A percentile compares a stretch with the other conserved stretches of the same genome.
Conservation (phyloP, 2,888 invertebrate species). For the Gymnoscelis rufifasciata region DNA sequence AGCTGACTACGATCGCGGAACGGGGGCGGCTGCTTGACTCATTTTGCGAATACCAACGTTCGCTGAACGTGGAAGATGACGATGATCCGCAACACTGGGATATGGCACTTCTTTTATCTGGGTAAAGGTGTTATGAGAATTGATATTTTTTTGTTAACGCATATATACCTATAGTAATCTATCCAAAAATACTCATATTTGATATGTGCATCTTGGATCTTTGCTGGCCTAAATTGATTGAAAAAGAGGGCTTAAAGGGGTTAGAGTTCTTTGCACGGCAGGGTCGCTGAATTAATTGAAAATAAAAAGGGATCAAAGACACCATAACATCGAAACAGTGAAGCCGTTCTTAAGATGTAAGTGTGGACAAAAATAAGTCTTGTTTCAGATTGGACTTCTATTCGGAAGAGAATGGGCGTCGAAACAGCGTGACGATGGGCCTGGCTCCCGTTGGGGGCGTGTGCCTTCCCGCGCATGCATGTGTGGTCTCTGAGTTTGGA, state of each 20-base stretch:
- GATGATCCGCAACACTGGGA: slow-evolving; percentile 88
- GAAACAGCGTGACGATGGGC: slow-evolving; percentile 88
- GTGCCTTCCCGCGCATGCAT: slow-evolving; percentile 84
- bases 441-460: slow-evolving; percentile 89
- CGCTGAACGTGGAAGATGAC: slow-evolving; percentile 82
- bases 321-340: too few species aligned
- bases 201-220: background rate
- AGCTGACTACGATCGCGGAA: slow-evolving; percentile 82
- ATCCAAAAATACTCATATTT: too few species aligned
- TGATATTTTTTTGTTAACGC: background rate
- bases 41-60: slow-evolving; percentile 85
- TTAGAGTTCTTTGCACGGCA: too few species aligned
- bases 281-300: too few species aligned
- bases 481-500: slow-evolving; percentile 89
- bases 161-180: too few species aligned
- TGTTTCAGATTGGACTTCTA: slow-evolving; percentile 83
- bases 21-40: slow-evolving; percentile 83
- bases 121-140: slow-evolving; percentile 55
- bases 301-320: too few species aligned
- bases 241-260: too few species aligned
- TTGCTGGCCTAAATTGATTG: background rate
- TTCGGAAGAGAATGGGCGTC: slow-evolving; percentile 83
- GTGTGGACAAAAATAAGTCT: background rate
- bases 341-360: too few species aligned
- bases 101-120: slow-evolving; percentile 87